Evolutionary conservation across 2,113 vertebrate species (phyloP).

Genomic region (Calyptomena viridis): DNA sequence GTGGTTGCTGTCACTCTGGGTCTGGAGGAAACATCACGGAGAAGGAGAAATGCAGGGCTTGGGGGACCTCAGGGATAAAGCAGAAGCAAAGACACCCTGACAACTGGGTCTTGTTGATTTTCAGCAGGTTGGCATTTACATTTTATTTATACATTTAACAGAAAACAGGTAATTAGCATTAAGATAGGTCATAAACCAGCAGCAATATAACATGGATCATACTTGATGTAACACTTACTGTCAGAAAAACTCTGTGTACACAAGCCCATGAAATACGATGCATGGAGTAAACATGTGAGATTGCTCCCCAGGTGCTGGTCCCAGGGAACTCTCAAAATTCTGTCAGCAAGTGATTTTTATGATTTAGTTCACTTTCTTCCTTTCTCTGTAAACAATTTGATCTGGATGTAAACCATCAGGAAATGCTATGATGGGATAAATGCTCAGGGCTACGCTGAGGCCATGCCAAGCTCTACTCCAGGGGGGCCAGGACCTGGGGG

Average conservation of each 20-base stretch:
- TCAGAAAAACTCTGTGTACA: neutral
- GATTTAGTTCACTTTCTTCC: neutral
- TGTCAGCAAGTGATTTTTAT: neutral
- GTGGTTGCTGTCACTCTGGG: neutral
- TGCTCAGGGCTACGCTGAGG: neutral
- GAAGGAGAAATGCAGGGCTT: neutral
- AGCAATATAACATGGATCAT: neutral
- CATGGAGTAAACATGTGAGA: conserved; percentile 14
- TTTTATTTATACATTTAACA: conserved; percentile 54
- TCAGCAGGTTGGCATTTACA: neutral
- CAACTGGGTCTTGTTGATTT: neutral
- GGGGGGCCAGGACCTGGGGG: neutral
- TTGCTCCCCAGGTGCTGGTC: neutral
- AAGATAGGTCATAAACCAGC: neutral
- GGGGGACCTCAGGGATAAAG: fast-evolving
- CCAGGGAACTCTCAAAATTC: neutral
- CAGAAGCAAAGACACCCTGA: neutral
- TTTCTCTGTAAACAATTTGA: neutral
- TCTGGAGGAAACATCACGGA: neutral
- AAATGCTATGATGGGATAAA: neutral
- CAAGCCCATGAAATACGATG: neutral
- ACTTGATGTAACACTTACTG: neutral
- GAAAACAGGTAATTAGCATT: conserved; percentile 27
- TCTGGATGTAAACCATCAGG: neutral
- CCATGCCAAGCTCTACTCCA: neutral